Percentiles rank a stretch among this genome's conserved stretches.
Evolutionary conservation across 2,797 vertebrate species (phyloP).

Genomic region (Sardinella longiceps): DNA sequence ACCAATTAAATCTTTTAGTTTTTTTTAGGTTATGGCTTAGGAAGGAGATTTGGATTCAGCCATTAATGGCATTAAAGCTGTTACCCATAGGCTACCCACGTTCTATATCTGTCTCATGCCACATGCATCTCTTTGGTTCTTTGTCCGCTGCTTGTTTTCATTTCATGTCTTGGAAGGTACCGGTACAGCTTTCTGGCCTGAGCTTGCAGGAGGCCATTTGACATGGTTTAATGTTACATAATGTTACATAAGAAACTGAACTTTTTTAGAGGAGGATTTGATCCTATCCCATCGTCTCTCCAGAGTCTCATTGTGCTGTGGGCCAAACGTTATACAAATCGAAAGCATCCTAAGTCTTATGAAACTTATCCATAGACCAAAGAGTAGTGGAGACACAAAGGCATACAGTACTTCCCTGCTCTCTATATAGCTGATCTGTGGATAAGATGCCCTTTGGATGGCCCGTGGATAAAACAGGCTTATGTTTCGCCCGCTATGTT

Average conservation of each 20-base stretch:
- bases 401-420: not conserved
- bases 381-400: not conserved
- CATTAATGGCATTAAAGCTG: not conserved
- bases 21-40: too few relatives aligned
- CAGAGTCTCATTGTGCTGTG: not conserved
- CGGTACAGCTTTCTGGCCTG: not conserved
- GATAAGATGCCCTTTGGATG: not conserved
- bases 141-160: not conserved
- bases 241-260: slow-evolving; percentile 48
- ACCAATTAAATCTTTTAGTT: too few relatives aligned
- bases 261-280: slow-evolving; percentile 28
- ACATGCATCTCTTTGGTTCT: not conserved
- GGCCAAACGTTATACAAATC: slow-evolving; percentile 5
- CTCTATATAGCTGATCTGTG: not conserved
- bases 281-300: not conserved
- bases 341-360: not conserved
- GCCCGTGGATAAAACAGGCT: not conserved
- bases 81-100: not conserved
- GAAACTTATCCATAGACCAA: not conserved
- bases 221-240: slow-evolving; percentile 14
- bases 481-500: too few relatives aligned
- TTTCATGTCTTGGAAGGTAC: not conserved
- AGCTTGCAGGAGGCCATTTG: slow-evolving; percentile 11
- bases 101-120: not conserved
- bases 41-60: too few relatives aligned